Conservation (phyloP, 2,113 vertebrate genomes). For the Leuciscus idus region DNA sequence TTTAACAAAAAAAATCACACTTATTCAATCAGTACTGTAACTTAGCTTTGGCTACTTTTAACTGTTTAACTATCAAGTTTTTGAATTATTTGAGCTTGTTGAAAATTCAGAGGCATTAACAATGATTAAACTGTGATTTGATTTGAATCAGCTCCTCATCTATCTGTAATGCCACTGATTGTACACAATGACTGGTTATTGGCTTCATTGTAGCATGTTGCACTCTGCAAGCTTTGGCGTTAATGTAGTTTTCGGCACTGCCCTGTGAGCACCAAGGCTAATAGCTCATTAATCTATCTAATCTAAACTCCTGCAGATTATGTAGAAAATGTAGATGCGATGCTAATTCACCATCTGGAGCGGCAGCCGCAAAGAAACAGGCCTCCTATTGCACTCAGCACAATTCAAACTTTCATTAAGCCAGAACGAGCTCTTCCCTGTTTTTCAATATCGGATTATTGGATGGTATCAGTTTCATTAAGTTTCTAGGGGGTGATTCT, state of each 20-base stretch:
- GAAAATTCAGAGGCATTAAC: not conserved
- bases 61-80: not conserved
- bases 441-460: slow-evolving; percentile 61
- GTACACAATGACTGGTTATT: not conserved
- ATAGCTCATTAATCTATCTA: slow-evolving; percentile 55
- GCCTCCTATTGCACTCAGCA: slow-evolving; percentile 24
- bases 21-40: not conserved
- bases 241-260: slow-evolving; percentile 8
- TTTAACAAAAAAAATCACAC: not conserved
- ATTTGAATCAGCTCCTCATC: not conserved
- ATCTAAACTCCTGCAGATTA: slow-evolving; percentile 54
- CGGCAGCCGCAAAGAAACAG: slow-evolving; percentile 29
- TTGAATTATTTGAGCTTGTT: not conserved
- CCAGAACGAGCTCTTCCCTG: slow-evolving; percentile 31
- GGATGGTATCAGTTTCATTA: slow-evolving; percentile 60
- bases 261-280: slow-evolving; percentile 46
- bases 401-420: slow-evolving; percentile 57
- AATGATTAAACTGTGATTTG: not conserved
- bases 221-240: not conserved
- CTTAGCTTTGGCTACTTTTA: not conserved
- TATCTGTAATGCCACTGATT: not conserved
- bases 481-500: slow-evolving; percentile 51
- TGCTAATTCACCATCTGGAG: slow-evolving; percentile 59
- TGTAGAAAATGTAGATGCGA: slow-evolving; percentile 57
- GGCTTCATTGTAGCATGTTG: slow-evolving; percentile 8